phyloP scores from a whole-genome alignment of 2,113 vertebrate genomes.

The Mus musculus region GRCm39 chr6:64514001-64514500 shows the following conservation, averaged over 20 bases:
- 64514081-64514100: neutral
- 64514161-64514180: neutral
- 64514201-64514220: neutral
- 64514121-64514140: neutral
- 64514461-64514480: neutral
- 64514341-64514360: neutral
- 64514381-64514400: neutral
- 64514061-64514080: neutral
- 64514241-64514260: neutral
- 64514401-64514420: no score
- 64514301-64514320: no score
- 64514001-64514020: neutral
- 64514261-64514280: neutral
- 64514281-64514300: neutral
- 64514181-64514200: neutral
- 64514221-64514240: neutral
- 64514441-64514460: neutral
- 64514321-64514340: neutral
- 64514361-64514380: neutral
- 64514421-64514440: neutral
- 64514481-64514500: neutral
- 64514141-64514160: neutral
- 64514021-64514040: conserved; percentile 19
- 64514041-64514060: neutral
- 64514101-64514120: neutral